Base-by-base conservation (phyloP, 2,113 vertebrate genomes). In the Myrmecobius fasciatus region DNA sequence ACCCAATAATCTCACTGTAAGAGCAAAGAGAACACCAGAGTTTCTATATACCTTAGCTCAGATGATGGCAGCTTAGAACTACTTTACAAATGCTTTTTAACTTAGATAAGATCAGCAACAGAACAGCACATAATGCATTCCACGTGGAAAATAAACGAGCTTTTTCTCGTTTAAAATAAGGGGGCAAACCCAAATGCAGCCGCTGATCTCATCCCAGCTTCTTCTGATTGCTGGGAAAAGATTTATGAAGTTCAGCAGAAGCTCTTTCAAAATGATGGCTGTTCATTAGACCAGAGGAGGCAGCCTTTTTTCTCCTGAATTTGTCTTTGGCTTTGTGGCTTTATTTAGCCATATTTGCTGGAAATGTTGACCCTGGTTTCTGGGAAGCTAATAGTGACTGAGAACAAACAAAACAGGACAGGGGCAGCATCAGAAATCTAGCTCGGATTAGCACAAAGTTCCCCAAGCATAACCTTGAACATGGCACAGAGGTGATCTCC, bases 1-100 rank as follows among this genome's bases (percentile, higher is more conserved):
- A 89, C 14, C 93, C 91, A 95, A 92, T 51, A 96, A 89, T 96
- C 89, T 51, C 49, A 52, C 49, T 46, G 49, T 10, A 94, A 95
- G 83, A 49, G 53, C 48, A 49, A 36, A 54, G 88, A 9, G 67
- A 90, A 94, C 47, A 22, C 24, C 91, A 96, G 3, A 28, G 89
- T 92, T 90, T 93, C 24, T 92, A 51, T 46, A 91, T 46, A 91
- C 28, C 88, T 25, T 9, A 75, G 3, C 89, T 90, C 17, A 91
- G 26, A 94, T 75, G 25, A 47, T 11, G 91, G 17, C n/a, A n/a
- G n/a, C 51, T 75, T 12, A 43, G 7, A 93, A 95, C 49, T 96
- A 75, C 93, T 22, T 90, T 36, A 43, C 56, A 0, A n/a, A 75
- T n/a, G 89, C 17, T 48, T 92, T 95, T 92, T 54, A 96, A 95